Base-by-base conservation (phyloP, 1,140 invertebrate species). In the Hestina assimilis region DNA sequence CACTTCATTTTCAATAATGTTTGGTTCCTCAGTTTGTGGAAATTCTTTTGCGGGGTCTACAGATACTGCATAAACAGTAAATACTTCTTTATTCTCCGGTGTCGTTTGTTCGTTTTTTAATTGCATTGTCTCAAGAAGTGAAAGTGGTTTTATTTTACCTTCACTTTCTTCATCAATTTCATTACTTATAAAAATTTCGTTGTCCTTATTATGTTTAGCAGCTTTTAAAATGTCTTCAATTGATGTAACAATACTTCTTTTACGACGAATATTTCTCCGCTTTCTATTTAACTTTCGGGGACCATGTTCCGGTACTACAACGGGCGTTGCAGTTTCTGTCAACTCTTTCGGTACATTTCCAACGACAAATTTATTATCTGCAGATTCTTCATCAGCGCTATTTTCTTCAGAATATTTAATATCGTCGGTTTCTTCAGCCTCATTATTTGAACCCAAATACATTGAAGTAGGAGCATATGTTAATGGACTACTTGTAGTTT, bases 271-370 rank as follows among this genome's bases (percentile, higher is more conserved):
- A 61, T 64, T 66, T 66, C 81, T 75, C 8, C 72, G 69, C 61
- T 68, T 79, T 54, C 86, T 83, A 11, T 88, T 66, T 61, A 88
- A 55, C 11, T 85, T 90, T 68, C 91, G 79, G 1, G 91, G 91
- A 4, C 91, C 91, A 72, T 92, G 90, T 72, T 92, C 91, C 6
- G 90, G 91, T 14, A 92, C 90, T 14, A 90, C 84, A 12, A 86
- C 89, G 1, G 91, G 90, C 6, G 90, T 92, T 33, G 83, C 88
- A 38, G 89, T 82, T 50, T 90, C 87, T 21, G 82, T 69, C 29
- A 89, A 59, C 58, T 91, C 90, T 66, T 90, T 90, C 8, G 89
- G 89, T 35, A 90, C 76, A 69, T 87, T 90, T 6, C 90, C 91
- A n/a, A 91, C 90, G 1, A 91, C 90, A 70, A 91, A 91, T 66